Conservation (phyloP, 1,140 invertebrate genomes). For the Aphaenogaster rudis region DNA sequence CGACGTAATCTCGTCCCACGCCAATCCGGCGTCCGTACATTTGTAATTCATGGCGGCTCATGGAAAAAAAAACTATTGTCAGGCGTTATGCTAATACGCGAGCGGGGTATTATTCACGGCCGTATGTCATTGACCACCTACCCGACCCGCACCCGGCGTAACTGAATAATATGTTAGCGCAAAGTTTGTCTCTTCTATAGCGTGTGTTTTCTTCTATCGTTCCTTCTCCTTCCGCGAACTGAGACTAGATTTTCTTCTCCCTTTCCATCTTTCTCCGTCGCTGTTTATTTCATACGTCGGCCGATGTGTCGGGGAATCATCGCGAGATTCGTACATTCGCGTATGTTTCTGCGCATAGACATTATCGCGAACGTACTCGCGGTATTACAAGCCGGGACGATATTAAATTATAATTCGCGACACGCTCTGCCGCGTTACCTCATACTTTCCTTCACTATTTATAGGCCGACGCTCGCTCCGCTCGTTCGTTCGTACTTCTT, state of each 20-base stretch:
- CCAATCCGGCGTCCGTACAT: conserved; percentile 70
- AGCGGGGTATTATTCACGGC: conserved; percentile 78
- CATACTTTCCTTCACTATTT: conserved; percentile 81
- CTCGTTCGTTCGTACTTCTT: conserved; percentile 64
- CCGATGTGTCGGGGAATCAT: conserved; percentile 18
- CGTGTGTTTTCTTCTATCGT: conserved; percentile 2
- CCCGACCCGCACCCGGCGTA: conserved; percentile 59
- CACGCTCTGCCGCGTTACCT: conserved; percentile 76
- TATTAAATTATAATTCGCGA: conserved; percentile 80
- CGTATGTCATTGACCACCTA: conserved; percentile 85
- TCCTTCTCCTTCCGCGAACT: neutral
- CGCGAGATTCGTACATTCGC: conserved; percentile 39
- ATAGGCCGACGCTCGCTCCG: conserved; percentile 71
- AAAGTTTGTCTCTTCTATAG: neutral
- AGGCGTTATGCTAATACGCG: conserved; percentile 82
- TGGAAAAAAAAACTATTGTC: conserved; percentile 80
- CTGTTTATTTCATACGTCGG: neutral
- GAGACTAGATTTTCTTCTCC: neutral
- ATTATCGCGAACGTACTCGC: conserved; percentile 25
- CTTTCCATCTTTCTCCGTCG: neutral
- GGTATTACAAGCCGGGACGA: conserved; percentile 57
- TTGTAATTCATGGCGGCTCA: conserved; percentile 80
- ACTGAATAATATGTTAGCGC: conserved; percentile 55
- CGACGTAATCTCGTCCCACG: conserved; percentile 78
- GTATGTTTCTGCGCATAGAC: neutral